Percentiles rank a stretch among this genome's conserved stretches.
phyloP scores from a whole-genome alignment of 2,888 invertebrate genomes.

The Nesidiocoris tenuis region DNA sequence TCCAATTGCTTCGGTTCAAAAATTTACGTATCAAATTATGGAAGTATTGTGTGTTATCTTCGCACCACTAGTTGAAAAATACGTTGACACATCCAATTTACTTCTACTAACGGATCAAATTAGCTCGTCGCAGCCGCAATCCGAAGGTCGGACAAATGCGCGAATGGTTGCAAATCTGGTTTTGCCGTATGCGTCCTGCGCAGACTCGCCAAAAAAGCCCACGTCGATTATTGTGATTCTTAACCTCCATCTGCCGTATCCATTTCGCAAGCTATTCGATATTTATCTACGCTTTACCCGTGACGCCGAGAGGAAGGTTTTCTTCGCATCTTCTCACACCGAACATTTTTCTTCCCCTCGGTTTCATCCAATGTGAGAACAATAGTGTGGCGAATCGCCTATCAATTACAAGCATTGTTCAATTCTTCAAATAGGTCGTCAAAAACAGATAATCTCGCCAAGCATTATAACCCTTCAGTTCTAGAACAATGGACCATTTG shows the following conservation, averaged over 20 bases:
- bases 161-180: no score
- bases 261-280: conserved; percentile 1
- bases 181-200: no score
- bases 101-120: no score
- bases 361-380: conserved; percentile 22
- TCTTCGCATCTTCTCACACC: not conserved
- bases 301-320: conserved; percentile 2
- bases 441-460: conserved; percentile 30
- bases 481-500: conserved; percentile 28
- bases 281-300: not conserved
- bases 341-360: conserved; percentile 3
- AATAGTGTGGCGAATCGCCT: conserved; percentile 36
- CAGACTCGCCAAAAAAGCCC: not conserved
- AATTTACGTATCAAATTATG: no score
- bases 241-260: not conserved
- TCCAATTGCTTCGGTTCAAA: no score
- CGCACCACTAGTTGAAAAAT: no score
- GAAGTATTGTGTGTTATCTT: no score
- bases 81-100: no score
- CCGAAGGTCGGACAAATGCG: no score
- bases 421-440: conserved; percentile 37
- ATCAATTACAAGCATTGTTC: conserved; percentile 38
- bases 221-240: not conserved
- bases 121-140: no score
- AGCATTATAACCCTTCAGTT: conserved; percentile 23